Conservation (phyloP, 37 sponge, comb jelly and placozoan genomes). For the Sycon ciliatum region DNA sequence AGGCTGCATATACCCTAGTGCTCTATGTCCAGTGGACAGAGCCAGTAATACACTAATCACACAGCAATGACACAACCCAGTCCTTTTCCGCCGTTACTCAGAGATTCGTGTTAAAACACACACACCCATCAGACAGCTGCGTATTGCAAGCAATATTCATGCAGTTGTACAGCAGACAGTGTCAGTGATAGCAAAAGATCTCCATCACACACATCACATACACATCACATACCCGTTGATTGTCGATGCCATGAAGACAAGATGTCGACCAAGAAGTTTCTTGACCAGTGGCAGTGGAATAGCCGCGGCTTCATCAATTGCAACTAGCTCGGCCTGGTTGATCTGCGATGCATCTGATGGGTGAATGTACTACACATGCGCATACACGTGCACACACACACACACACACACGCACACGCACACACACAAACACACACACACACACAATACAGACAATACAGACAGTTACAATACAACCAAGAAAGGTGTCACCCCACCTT, state of each 20-base stretch:
- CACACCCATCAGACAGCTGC: background rate
- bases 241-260: conserved; percentile 94
- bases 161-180: too few species aligned
- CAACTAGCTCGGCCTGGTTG: conserved; percentile 88
- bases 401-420: too few species aligned
- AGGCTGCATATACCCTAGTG: too few species aligned
- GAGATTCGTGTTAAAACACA: background rate
- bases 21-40: too few species aligned
- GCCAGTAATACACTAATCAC: too few species aligned
- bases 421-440: too few species aligned
- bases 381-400: too few species aligned
- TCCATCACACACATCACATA: background rate
- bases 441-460: too few species aligned
- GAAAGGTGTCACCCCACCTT: too few species aligned
- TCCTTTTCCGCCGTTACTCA: background rate
- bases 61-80: too few species aligned
- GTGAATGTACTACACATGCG: conserved; percentile 76
- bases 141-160: background rate
- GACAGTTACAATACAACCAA: too few species aligned
- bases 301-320: conserved; percentile 94
- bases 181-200: too few species aligned
- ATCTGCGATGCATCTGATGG: conserved; percentile 74
- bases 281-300: conserved; percentile 90
- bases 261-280: conserved; percentile 78
- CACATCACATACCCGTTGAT: conserved; percentile 82